Base-by-base conservation (phyloP, 2,113 vertebrate genomes). In the Epinephelus cyanopodus region DNA sequence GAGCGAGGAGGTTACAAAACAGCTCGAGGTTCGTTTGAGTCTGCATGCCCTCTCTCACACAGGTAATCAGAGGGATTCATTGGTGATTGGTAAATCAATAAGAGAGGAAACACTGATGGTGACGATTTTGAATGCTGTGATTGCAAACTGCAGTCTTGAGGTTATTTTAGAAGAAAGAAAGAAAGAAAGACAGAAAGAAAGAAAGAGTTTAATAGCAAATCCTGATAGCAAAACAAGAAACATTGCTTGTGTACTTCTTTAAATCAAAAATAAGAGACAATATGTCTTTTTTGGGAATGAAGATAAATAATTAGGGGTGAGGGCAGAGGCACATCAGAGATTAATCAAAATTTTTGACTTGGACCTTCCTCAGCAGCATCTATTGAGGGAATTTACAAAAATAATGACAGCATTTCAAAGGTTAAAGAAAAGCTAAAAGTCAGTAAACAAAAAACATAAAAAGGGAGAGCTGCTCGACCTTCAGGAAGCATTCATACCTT, bases 41-140 rank as follows among this genome's bases (percentile, higher is more conserved):
- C 61, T 11, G 65, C 50, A 63, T 60, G 63, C 63, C 33, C 58
- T 76, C 18, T 21, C 62, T 81, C 12, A 75, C 14, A 53, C 15
- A 45, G 33, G 53, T 29, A 60, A 52, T 70, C 52, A 74, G 29
- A 53, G 33, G 62, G 42, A 67, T 63, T 68, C 14, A 72, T 25
- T 42, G 50, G 29, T 48, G 76, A 84, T 50, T 61, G 45, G 39
- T 79, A 15, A 61, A 77, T 74, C 68, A 80, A 65, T 62, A 57
- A 0, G 0, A 75, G 67, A 66, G 42, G 58, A 76, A 74, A 81
- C 17, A 25, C 1, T 42, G 57, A 74, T n/a, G 37, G 21, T 15
- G 54, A 47, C 19, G 15, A 33, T 27, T 68, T 29, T 42, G 18
- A 60, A 47, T 0, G 14, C 19, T 37, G 33, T 39, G 19, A 33